Evolutionary conservation across 2,113 vertebrate species (phyloP).

Genomic region (Dipodomys merriami): DNA sequence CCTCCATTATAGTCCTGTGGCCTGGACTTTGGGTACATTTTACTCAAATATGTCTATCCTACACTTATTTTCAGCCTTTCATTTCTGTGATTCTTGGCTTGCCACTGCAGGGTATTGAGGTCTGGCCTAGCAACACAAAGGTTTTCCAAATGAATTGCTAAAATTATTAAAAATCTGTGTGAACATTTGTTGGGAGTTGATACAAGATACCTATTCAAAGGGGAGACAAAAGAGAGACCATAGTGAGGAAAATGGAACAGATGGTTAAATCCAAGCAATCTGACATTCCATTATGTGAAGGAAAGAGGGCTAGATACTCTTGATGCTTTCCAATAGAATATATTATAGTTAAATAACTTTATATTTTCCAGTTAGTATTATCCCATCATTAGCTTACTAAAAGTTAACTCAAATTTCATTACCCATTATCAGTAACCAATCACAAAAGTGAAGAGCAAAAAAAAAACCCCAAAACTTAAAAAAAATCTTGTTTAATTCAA

Average conservation of each 20-base stretch:
- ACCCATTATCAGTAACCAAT: slow-evolving; percentile 15
- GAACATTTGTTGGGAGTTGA: slow-evolving; percentile 63
- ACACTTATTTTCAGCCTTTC: not conserved
- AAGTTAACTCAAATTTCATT: not conserved
- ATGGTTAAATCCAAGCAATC: slow-evolving; percentile 70
- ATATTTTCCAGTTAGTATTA: not conserved
- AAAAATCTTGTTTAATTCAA: slow-evolving; percentile 12
- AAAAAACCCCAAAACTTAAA: no score
- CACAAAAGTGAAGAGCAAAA: not conserved
- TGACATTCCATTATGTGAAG: slow-evolving; percentile 48
- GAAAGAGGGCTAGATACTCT: not conserved
- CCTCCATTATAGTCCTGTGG: not conserved
- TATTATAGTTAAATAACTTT: not conserved
- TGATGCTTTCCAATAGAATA: not conserved
- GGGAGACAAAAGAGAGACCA: slow-evolving; percentile 45
- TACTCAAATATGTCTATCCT: not conserved
- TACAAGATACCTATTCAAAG: slow-evolving; percentile 73
- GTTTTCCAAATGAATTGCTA: slow-evolving; percentile 57
- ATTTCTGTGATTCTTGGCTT: not conserved
- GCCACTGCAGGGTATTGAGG: not conserved
- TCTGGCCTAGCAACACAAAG: slow-evolving; percentile 50
- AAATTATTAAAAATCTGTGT: slow-evolving; percentile 59
- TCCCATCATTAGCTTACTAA: not conserved
- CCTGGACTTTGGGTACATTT: not conserved
- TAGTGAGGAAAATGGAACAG: slow-evolving; percentile 66